Base-by-base conservation (phyloP, 1,140 invertebrate species). In the Lepidurus packardi region DNA sequence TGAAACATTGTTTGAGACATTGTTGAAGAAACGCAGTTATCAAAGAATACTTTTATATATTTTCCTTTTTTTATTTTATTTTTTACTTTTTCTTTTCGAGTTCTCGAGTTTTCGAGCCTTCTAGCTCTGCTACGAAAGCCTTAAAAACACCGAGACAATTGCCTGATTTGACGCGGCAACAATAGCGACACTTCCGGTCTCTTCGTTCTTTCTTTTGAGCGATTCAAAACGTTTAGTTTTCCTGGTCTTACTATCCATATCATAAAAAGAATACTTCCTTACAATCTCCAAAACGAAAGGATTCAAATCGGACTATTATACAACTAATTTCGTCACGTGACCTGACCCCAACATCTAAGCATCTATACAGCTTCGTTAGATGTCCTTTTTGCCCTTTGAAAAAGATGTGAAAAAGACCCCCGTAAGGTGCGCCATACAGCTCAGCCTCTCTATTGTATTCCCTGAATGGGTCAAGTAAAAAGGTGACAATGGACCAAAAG, bases 151-250 rank as follows among this genome's bases (percentile, higher is more conserved):
- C 10, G 3, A 47, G 45, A 47, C 45, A 47, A 47, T 47, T 47
- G 45, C 45, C 16, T 47, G 45, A 47, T 47, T 47, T 47, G 45
- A 10, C 45, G 45, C 45, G 45, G 45, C 45, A 47, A 47, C 45
- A 47, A 47, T 47, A 47, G 45, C 45, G 45, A 47, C 10, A 47
- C 45, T 47, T 47, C 45, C 53, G 53, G 53, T 65, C 16, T n/a
- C 53, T 65, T 65, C 16, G 21, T 65, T 65, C 53, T 65, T 65
- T 65, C 53, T n/a, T 65, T 65, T 65, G 53, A 65, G 53, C 53
- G 53, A n/a, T 65, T 16, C 21, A 21, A 65, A 65, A 16, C 53
- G 13, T 65, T 65, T 65, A 65, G 53, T 65, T 65, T 65, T 65
- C 53, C 53, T 65, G 53, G 53, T 65, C n/a, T 65, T 16, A n/a